Evolutionary conservation across 2,888 invertebrate species (phyloP).

Genomic region (Saturnia japonica): DNA sequence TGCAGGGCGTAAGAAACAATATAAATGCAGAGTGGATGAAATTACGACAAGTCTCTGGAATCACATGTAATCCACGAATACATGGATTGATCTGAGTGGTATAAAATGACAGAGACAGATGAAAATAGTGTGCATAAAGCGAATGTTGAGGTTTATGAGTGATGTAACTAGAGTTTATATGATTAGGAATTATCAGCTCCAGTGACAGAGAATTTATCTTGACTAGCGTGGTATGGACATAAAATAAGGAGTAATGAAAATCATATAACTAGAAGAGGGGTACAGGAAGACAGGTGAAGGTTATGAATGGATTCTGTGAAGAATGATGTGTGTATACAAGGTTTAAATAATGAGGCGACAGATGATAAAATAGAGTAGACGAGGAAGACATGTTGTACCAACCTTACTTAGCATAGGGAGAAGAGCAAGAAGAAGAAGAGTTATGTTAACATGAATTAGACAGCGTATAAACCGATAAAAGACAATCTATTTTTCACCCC

Average conservation of each 20-base stretch:
- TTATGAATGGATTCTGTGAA: no score
- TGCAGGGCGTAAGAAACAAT: no score
- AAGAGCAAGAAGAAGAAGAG: neutral
- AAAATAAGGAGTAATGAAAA: no score
- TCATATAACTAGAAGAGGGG: no score
- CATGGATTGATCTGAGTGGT: neutral
- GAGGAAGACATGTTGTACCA: neutral
- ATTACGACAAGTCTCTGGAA: no score
- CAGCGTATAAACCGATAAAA: neutral
- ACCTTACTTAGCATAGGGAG: neutral
- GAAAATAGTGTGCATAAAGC: neutral
- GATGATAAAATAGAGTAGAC: neutral
- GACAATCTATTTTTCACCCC: no score
- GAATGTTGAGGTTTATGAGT: neutral
- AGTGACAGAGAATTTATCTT: neutral
- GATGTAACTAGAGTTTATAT: neutral
- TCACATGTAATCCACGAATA: no score
- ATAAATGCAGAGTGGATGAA: no score
- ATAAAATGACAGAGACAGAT: neutral
- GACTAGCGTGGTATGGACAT: neutral
- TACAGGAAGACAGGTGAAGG: no score
- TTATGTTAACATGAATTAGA: neutral
- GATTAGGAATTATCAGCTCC: neutral
- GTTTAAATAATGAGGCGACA: neutral
- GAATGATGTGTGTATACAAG: no score